phyloP scores from a whole-genome alignment of 2,888 invertebrate genomes.

The Oscheius onirici region DNA sequence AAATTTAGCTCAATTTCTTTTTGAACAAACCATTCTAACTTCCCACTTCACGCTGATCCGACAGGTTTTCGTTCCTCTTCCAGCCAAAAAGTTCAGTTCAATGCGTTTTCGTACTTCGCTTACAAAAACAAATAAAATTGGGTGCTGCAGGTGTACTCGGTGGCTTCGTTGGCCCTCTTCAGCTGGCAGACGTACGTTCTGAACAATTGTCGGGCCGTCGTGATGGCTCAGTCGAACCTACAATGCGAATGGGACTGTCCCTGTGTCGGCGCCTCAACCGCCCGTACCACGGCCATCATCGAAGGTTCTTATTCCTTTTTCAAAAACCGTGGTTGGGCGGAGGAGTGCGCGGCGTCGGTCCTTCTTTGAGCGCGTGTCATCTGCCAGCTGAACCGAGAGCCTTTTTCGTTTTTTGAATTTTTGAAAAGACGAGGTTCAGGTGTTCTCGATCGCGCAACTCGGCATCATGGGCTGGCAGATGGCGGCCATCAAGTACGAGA shows the following conservation, averaged over 20 bases:
- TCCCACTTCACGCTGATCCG: too few relatives aligned
- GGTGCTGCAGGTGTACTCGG: constrained; percentile 60
- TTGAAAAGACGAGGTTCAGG: constrained; percentile 47
- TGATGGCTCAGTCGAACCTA: constrained; percentile 69
- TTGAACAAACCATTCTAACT: too few relatives aligned
- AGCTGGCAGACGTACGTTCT: constrained; percentile 70
- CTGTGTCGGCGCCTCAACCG: constrained; percentile 68
- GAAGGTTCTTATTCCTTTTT: constrained; percentile 57
- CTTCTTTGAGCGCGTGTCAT: constrained; percentile 11
- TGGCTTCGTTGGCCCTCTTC: constrained; percentile 65
- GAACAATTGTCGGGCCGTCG: constrained; percentile 64
- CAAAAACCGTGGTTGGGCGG: neutral
- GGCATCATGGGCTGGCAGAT: constrained; percentile 72
- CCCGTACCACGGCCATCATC: constrained; percentile 64
- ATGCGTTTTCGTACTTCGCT: too few relatives aligned
- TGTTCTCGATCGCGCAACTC: constrained; percentile 66
- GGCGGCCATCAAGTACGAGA: constrained; percentile 70
- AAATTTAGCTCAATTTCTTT: too few relatives aligned
- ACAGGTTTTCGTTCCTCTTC: too few relatives aligned
- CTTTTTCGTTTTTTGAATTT: neutral
- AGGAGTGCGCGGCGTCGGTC: neutral
- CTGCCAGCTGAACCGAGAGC: constrained; percentile 10
- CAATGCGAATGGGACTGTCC: constrained; percentile 70
- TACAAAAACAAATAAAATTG: neutral
- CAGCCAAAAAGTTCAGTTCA: too few relatives aligned